Conservation (phyloP, 2,888 invertebrate species). For the Eumacrocentrus americanus region DNA sequence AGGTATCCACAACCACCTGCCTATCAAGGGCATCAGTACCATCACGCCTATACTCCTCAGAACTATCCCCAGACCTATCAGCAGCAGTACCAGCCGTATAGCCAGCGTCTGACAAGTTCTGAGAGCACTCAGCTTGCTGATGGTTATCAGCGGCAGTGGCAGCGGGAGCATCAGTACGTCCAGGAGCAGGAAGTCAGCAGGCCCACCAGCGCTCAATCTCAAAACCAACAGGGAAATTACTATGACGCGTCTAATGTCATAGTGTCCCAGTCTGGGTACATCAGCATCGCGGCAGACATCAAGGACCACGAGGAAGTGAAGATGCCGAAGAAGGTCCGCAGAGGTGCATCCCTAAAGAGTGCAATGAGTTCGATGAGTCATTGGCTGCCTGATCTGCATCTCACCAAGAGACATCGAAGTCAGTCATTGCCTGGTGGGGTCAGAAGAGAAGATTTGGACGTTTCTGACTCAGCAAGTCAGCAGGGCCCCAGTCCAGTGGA, state of each 20-base stretch:
- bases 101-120: conserved; percentile 44
- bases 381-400: conserved; percentile 79
- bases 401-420: conserved; percentile 79
- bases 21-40: conserved; percentile 53
- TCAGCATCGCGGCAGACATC: conserved; percentile 75
- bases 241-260: conserved; percentile 69
- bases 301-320: conserved; percentile 66
- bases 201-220: conserved; percentile 38
- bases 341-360: conserved; percentile 75
- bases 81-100: conserved; percentile 53
- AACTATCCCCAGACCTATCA: conserved; percentile 55
- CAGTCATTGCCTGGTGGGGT: conserved; percentile 80
- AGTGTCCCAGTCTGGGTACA: conserved; percentile 79
- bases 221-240: conserved; percentile 56
- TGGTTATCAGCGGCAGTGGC: conserved; percentile 54
- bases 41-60: conserved; percentile 52
- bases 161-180: conserved; percentile 52
- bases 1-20: conserved; percentile 56
- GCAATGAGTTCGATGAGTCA: conserved; percentile 82
- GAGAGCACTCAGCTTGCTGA: conserved; percentile 52
- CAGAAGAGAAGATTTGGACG: conserved; percentile 65
- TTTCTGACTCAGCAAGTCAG: conserved; percentile 42
- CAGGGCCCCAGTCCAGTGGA: conserved; percentile 50
- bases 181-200: conserved; percentile 48
- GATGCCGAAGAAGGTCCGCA: conserved; percentile 70